These are phyloP conservation scores for Syrphus vitripennis DNA, from an alignment of 2,888 invertebrate genomes.

Conservation along the genomic window DNA sequence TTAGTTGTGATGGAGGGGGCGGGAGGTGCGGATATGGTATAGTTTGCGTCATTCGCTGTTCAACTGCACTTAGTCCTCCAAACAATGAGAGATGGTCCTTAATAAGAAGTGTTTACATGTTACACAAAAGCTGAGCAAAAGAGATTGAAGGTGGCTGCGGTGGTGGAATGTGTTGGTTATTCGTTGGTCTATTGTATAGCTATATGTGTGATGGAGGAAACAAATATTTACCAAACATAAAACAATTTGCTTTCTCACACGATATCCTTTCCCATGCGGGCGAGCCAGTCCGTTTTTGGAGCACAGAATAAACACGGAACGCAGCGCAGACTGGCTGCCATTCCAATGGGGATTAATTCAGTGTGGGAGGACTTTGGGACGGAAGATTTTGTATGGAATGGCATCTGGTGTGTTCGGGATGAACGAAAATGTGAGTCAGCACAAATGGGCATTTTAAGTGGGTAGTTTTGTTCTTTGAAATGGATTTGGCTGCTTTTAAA, in stretches of 20 bases:
- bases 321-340: neutral
- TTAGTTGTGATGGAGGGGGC: neutral
- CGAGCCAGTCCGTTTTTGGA: neutral
- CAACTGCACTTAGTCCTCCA: slow-evolving; percentile 50
- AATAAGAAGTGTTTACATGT: slow-evolving; percentile 62
- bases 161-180: neutral
- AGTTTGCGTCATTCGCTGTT: slow-evolving; percentile 22
- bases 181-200: neutral
- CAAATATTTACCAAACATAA: slow-evolving; percentile 31
- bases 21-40: neutral
- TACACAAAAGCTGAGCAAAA: neutral
- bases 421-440: neutral
- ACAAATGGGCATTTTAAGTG: slow-evolving; percentile 7
- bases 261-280: neutral
- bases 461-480: neutral
- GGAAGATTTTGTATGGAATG: neutral
- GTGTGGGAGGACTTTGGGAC: neutral
- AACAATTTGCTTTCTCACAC: slow-evolving; percentile 23
- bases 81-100: slow-evolving; percentile 47
- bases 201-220: slow-evolving; percentile 23
- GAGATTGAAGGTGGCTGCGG: neutral
- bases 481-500: neutral
- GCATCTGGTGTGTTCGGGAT: neutral
- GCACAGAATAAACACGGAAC: slow-evolving; percentile 3
- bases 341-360: slow-evolving; percentile 6